Evolutionary conservation across 1,140 invertebrate genomes (phyloP).

Genomic region (Calephelis nemesis): DNA sequence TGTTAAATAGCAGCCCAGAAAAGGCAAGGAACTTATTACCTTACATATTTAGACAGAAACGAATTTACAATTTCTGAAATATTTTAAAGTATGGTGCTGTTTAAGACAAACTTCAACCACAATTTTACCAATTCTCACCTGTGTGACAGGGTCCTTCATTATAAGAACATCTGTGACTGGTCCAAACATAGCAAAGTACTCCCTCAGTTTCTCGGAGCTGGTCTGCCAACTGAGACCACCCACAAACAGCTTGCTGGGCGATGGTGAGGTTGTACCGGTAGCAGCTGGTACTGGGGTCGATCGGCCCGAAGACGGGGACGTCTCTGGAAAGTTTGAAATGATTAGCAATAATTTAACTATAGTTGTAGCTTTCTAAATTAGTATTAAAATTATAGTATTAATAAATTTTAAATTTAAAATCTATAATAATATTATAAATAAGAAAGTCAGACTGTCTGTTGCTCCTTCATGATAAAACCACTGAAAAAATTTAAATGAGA

Average conservation of each 20-base stretch:
- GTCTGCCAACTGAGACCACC: slow-evolving; percentile 95
- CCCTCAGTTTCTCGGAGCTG: slow-evolving; percentile 92
- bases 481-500: too few relatives aligned
- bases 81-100: too few relatives aligned
- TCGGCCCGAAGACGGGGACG: slow-evolving; percentile 83
- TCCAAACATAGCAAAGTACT: slow-evolving; percentile 95
- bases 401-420: neutral
- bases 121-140: slow-evolving; percentile 80
- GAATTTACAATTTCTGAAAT: too few relatives aligned
- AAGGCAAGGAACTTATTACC: too few relatives aligned
- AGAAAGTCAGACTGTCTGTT: too few relatives aligned
- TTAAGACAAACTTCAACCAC: too few relatives aligned
- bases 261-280: slow-evolving; percentile 82
- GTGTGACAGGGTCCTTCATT: slow-evolving; percentile 96
- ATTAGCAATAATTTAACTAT: neutral
- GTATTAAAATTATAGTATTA: neutral
- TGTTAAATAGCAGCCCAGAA: too few relatives aligned
- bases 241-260: slow-evolving; percentile 93
- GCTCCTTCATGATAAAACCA: too few relatives aligned
- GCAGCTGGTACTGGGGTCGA: slow-evolving; percentile 82
- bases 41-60: too few relatives aligned
- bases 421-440: too few relatives aligned
- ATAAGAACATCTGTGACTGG: slow-evolving; percentile 95
- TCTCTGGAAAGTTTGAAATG: slow-evolving; percentile 41
- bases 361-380: neutral